phyloP scores from a whole-genome alignment of 2,797 vertebrate genomes.

The Argyrosomus regius region DNA sequence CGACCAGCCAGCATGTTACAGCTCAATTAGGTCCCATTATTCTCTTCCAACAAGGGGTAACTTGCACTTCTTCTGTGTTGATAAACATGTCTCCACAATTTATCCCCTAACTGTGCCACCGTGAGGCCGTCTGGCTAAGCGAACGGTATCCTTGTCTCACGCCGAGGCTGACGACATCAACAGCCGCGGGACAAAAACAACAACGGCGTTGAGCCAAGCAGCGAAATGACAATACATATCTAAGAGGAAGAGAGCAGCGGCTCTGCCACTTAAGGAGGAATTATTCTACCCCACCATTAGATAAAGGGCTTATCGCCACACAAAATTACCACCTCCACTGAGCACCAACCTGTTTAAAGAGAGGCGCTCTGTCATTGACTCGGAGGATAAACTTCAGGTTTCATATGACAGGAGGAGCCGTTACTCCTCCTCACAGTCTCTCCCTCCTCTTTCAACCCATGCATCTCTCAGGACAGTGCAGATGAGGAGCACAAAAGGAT shows the following conservation, averaged over 20 bases:
- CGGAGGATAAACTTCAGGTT: constrained; percentile 84
- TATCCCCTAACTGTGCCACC: constrained; percentile 63
- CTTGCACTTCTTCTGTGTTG: constrained; percentile 79
- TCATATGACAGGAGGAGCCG: constrained; percentile 78
- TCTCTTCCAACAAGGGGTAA: constrained; percentile 80
- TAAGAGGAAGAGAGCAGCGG: constrained; percentile 36
- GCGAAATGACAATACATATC: constrained; percentile 60
- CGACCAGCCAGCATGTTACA: constrained; percentile 78
- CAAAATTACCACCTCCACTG: constrained; percentile 86
- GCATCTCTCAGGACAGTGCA: constrained; percentile 73
- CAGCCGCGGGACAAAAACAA: constrained; percentile 69
- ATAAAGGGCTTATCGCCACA: constrained; percentile 86
- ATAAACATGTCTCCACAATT: constrained; percentile 80
- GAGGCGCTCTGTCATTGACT: constrained; percentile 82
- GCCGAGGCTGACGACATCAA: constrained; percentile 53
- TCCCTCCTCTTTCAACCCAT: constrained; percentile 40
- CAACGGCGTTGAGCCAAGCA: constrained; percentile 47
- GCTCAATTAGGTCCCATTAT: constrained; percentile 83
- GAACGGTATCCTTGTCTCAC: constrained; percentile 45
- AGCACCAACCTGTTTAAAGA: constrained; percentile 78
- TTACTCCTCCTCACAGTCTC: constrained; percentile 31
- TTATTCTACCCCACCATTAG: constrained; percentile 86
- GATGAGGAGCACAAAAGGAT: constrained; percentile 85
- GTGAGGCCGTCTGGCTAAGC: constrained; percentile 48
- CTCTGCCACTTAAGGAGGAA: constrained; percentile 68